Conservation (phyloP, 1,140 invertebrate species). For the Zaprionus camerounensis region DNA sequence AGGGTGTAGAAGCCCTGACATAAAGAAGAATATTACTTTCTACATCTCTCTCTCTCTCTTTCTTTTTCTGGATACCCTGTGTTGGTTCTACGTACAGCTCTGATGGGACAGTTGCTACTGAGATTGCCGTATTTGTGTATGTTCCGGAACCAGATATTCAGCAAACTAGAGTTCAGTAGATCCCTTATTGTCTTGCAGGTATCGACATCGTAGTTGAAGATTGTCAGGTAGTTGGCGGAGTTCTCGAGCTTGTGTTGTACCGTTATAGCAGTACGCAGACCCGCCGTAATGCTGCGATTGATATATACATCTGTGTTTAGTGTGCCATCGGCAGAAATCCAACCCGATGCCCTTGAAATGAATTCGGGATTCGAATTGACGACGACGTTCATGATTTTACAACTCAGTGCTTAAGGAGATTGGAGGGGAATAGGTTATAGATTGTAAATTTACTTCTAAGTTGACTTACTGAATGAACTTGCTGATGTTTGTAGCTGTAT, state of each 20-base stretch:
- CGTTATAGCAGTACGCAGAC: slow-evolving; percentile 43
- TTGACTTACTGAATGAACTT: slow-evolving; percentile 28
- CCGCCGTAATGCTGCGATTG: slow-evolving; percentile 21
- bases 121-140: slow-evolving; percentile 64
- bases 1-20: slow-evolving; percentile 49
- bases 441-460: not conserved
- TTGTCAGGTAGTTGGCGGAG: slow-evolving; percentile 35
- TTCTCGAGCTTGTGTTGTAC: slow-evolving; percentile 36
- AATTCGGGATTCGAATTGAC: slow-evolving; percentile 36
- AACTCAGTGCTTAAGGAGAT: not conserved
- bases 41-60: not conserved
- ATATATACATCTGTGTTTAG: slow-evolving; percentile 48
- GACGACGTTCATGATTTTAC: slow-evolving; percentile 47
- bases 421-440: not conserved
- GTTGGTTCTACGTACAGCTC: slow-evolving; percentile 37
- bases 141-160: slow-evolving; percentile 58
- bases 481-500: not conserved
- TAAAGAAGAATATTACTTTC: not conserved
- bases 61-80: not conserved
- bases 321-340: slow-evolving; percentile 31
- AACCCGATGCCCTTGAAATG: slow-evolving; percentile 18
- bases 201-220: slow-evolving; percentile 65
- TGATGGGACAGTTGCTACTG: slow-evolving; percentile 49
- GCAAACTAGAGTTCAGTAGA: slow-evolving; percentile 38
- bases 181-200: slow-evolving; percentile 53